phyloP scores from a whole-genome alignment of 1,140 invertebrate species.

The Ips typographus region DNA sequence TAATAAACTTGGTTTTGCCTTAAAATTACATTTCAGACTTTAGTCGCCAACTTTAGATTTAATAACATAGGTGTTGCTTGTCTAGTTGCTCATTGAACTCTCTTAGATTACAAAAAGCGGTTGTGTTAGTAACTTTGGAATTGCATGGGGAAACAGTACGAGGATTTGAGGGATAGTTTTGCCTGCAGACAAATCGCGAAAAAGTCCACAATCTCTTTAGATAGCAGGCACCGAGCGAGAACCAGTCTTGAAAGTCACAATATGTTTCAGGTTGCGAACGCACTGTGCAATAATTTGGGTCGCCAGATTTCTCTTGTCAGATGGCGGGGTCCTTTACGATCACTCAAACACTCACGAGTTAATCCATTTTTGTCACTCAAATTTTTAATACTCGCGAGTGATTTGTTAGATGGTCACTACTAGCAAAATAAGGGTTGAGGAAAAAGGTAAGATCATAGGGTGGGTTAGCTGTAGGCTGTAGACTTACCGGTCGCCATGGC shows the following conservation, averaged over 20 bases:
- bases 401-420: background rate
- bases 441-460: background rate
- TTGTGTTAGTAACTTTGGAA: background rate
- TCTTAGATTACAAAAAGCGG: background rate
- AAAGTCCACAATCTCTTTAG: background rate
- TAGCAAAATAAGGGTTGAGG: slow-evolving; percentile 7
- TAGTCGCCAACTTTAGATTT: background rate
- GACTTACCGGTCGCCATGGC: slow-evolving; percentile 46
- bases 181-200: background rate
- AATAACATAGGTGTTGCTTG: background rate
- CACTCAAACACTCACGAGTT: slow-evolving; percentile 14
- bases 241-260: slow-evolving; percentile 36
- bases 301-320: slow-evolving; percentile 32
- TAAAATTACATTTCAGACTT: too few relatives aligned
- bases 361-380: slow-evolving; percentile 17
- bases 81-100: background rate
- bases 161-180: slow-evolving; percentile 1
- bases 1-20: too few relatives aligned
- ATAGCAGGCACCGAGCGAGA: slow-evolving; percentile 4
- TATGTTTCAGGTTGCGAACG: slow-evolving; percentile 20
- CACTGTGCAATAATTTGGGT: slow-evolving; percentile 24
- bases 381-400: background rate
- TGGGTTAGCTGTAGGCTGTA: background rate
- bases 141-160: background rate
- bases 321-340: background rate